Evolutionary conservation across 2,888 invertebrate species (phyloP), one percentile per base, ranked within the genome.

Genomic region (Melinaea marsaeus): DNA sequence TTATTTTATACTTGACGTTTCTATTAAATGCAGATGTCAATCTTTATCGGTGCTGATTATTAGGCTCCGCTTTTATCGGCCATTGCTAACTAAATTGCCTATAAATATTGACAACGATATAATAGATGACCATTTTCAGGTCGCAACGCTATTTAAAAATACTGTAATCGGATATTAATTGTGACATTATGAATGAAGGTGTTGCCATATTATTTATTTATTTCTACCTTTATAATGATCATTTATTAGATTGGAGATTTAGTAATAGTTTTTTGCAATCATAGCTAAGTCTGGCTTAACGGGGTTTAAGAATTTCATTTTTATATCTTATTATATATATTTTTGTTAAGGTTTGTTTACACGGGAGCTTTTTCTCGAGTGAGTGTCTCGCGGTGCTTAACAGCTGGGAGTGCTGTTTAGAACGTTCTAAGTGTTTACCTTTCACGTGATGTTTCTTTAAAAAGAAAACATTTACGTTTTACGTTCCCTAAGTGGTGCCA

Each of bases 361-460:
- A 42, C 42, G 42, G 57, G 45, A 58, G 62, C 58, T 57, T 58
- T 59, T 58, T 66, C 55, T 57, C 45, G 58, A 60, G 33, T 35
- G 58, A 60, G 33, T 42, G 42, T 42, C 42, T 42, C 42, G 42
- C 42, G 6, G 42, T 11, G 6, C 2, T 42, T 42, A 42, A 42
- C 42, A 9, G 11, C 42, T 9, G 61, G 61, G 62, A 64, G 67
- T 58, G 61, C 57, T 35, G 60, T 60, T 66, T 2, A 42, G 55
- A 66, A 67, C 56, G 61, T 60, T 60, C 62, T 51, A 61, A 67
- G 58, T 66, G 69, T 64, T 64, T 62, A 65, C 61, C 69, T 70
- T 69, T 70, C 70, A 67, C 65, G 63, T 62, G 55, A 65, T 60
- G 54, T 60, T 58, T 62, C 61, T 68, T 66, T 64, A 60, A 60